Conservation (phyloP, 2,113 vertebrate genomes). For the Seriola dumerili region DNA sequence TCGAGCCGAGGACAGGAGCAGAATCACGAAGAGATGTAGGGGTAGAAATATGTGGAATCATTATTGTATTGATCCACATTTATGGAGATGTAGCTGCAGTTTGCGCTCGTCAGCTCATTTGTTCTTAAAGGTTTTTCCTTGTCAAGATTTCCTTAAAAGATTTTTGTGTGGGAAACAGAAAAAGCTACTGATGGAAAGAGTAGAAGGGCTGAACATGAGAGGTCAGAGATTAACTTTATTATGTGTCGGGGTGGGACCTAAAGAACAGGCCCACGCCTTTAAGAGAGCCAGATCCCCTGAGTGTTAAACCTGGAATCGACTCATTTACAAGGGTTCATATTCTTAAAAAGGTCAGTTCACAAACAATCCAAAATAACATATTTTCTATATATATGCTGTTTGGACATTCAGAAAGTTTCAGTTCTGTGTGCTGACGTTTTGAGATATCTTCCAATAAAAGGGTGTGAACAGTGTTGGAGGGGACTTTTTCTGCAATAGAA, state of each 20-base stretch:
- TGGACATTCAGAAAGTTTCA: background rate
- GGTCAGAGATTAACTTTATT: slow-evolving; percentile 33
- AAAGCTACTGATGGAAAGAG: background rate
- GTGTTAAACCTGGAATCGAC: slow-evolving; percentile 25
- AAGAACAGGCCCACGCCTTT: background rate
- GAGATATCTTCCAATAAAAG: background rate
- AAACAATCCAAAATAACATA: background rate
- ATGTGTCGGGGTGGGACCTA: background rate
- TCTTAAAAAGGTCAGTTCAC: background rate
- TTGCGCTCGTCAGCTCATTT: background rate
- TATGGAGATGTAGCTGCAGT: background rate
- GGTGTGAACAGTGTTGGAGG: background rate
- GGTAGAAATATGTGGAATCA: background rate
- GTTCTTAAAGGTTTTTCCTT: background rate
- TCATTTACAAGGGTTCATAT: slow-evolving; percentile 5
- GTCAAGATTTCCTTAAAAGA: background rate
- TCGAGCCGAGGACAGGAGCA: background rate
- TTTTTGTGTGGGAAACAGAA: background rate
- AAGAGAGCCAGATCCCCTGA: background rate
- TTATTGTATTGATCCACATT: slow-evolving; percentile 2
- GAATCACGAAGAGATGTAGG: background rate
- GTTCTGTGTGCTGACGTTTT: background rate
- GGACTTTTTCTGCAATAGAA: background rate
- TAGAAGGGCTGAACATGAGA: background rate
- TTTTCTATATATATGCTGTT: background rate